Percentiles rank a stretch among this genome's conserved stretches.
These are phyloP conservation scores for Gallinago stenura DNA, from an alignment of 2,797 vertebrate species.

Conservation along the genomic window DNA sequence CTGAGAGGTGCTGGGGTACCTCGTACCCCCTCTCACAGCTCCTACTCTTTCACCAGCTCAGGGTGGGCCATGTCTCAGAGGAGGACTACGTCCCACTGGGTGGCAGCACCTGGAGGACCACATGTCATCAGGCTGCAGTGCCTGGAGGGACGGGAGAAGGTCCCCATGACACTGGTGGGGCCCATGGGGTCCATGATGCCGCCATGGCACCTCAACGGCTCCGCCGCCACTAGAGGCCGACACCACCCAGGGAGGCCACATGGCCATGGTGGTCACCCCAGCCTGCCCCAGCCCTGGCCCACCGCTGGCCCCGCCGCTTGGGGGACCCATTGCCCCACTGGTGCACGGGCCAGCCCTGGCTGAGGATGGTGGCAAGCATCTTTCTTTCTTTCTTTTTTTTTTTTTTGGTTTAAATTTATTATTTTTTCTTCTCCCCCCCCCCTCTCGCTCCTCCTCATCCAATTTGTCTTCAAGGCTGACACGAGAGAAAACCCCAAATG, in stretches of 20 bases:
- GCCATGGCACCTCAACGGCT: not conserved
- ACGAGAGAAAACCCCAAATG: constrained; percentile 84
- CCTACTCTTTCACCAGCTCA: accelerated
- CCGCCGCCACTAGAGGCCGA: constrained; percentile 48
- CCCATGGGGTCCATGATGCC: too few relatives aligned
- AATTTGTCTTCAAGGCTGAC: constrained; percentile 85
- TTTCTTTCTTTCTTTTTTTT: not conserved
- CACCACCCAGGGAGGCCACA: not conserved
- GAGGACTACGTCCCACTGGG: not conserved
- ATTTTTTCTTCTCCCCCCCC: not conserved
- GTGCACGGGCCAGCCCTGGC: not conserved
- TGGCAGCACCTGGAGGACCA: not conserved
- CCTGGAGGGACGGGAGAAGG: not conserved
- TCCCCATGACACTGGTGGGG: not conserved
- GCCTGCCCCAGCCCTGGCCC: not conserved
- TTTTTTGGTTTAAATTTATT: not conserved
- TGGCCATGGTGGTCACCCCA: not conserved
- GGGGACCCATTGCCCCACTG: constrained; percentile 20
- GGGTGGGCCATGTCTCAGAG: accelerated
- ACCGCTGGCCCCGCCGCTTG: not conserved
- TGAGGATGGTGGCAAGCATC: constrained; percentile 9
- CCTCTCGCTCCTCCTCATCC: constrained; percentile 50
- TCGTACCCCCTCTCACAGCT: not conserved
- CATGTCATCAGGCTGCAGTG: accelerated
- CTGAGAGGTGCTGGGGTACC: not conserved